phyloP scores from a whole-genome alignment of 1,140 invertebrate species.

The Lepidurus apus region DNA sequence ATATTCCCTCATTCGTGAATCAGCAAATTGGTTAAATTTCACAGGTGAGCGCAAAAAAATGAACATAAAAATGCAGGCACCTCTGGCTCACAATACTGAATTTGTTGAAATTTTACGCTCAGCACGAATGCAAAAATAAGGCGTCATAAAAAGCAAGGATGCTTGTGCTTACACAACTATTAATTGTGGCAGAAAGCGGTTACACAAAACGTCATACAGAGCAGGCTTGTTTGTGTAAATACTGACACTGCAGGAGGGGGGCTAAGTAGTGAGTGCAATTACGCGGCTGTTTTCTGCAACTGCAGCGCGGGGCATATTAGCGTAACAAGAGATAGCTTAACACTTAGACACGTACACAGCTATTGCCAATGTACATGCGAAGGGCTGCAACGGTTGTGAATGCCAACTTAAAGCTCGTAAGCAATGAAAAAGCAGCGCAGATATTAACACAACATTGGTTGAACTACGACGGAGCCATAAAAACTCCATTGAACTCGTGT shows the following conservation, averaged over 20 bases:
- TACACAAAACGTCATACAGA: slow-evolving; percentile 1
- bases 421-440: background rate
- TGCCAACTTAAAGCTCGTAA: background rate
- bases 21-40: background rate
- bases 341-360: background rate
- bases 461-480: background rate
- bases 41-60: background rate
- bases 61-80: background rate
- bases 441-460: slow-evolving; percentile 15
- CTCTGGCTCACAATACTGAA: background rate
- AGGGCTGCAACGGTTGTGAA: slow-evolving; percentile 8
- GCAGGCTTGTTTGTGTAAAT: background rate
- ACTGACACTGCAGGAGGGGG: background rate
- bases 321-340: background rate
- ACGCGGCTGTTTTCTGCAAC: slow-evolving; percentile 1
- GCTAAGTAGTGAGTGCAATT: background rate
- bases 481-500: background rate
- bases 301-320: background rate
- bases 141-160: slow-evolving; percentile 4
- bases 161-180: background rate
- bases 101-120: background rate
- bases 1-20: background rate
- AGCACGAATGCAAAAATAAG: background rate
- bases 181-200: background rate
- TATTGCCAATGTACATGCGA: background rate